Percentiles rank a stretch among this genome's conserved stretches.
Conservation (phyloP, 2,888 invertebrate genomes). For the Mythimna impura region DNA sequence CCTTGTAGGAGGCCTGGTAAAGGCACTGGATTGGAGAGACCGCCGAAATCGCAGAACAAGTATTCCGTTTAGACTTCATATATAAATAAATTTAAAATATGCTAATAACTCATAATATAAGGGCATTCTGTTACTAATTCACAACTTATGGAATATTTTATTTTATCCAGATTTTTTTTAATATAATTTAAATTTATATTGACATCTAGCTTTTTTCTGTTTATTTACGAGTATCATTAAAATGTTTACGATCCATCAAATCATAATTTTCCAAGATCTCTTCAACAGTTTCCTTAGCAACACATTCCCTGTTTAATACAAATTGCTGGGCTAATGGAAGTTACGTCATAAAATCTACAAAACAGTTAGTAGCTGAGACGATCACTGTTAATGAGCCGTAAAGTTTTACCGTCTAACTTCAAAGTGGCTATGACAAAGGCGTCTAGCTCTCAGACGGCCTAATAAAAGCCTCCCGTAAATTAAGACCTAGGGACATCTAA, state of each 20-base stretch:
- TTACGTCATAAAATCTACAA: slow-evolving; percentile 53
- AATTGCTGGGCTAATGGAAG: slow-evolving; percentile 45
- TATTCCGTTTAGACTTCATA: too few species aligned
- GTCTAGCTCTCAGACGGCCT: slow-evolving; percentile 56
- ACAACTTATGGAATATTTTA: too few species aligned
- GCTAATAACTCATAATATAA: too few species aligned
- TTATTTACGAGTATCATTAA: background rate
- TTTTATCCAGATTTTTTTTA: too few species aligned
- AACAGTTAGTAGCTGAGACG: slow-evolving; percentile 55
- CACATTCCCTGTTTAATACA: slow-evolving; percentile 27
- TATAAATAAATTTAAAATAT: too few species aligned
- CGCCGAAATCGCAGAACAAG: too few species aligned
- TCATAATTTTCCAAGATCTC: background rate
- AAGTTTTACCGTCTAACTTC: slow-evolving; percentile 57
- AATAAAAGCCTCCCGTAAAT: slow-evolving; percentile 57
- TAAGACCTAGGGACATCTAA: slow-evolving; percentile 56
- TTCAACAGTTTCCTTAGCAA: slow-evolving; percentile 24
- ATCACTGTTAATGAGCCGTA: slow-evolving; percentile 62
- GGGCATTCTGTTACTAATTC: too few species aligned
- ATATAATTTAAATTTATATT: background rate
- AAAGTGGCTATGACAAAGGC: slow-evolving; percentile 52
- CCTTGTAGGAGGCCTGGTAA: too few species aligned
- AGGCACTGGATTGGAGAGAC: too few species aligned
- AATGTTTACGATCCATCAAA: background rate
- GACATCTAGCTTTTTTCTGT: background rate